Percentiles rank a stretch among this genome's conserved stretches.
Evolutionary conservation across 2,113 vertebrate genomes (phyloP).

Genomic region (Acanthisitta chloris): DNA sequence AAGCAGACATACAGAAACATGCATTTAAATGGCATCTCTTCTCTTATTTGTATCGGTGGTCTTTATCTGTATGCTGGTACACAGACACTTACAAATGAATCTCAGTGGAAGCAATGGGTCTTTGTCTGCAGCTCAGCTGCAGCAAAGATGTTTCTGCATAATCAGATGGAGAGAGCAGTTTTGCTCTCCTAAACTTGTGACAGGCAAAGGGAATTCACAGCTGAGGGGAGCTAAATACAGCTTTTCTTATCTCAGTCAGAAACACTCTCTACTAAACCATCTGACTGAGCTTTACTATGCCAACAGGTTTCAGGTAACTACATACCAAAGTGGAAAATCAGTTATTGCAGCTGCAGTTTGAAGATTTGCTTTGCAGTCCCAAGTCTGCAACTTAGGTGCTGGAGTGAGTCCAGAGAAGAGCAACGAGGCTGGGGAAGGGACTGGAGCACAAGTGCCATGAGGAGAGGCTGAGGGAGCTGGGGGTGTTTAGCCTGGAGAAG

Average conservation of each 20-base stretch:
- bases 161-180: not conserved
- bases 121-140: not conserved
- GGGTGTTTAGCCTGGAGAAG: no score
- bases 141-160: not conserved
- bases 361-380: not conserved
- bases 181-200: not conserved
- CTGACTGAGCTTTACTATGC: not conserved
- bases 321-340: not conserved
- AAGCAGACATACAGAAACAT: not conserved
- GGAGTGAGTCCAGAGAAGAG: no score
- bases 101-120: not conserved
- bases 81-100: not conserved
- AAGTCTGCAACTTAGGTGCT: not conserved
- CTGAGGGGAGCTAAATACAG: not conserved
- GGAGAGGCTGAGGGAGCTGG: no score
- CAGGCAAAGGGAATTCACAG: not conserved
- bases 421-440: no score
- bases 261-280: not conserved
- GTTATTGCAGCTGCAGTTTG: not conserved
- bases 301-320: not conserved
- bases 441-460: no score
- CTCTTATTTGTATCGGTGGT: not conserved
- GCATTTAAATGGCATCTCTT: not conserved
- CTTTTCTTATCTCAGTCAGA: not conserved
- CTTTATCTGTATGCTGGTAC: not conserved